Base-by-base conservation (phyloP, 2,888 invertebrate species). In the Strigamia crassipes region DNA sequence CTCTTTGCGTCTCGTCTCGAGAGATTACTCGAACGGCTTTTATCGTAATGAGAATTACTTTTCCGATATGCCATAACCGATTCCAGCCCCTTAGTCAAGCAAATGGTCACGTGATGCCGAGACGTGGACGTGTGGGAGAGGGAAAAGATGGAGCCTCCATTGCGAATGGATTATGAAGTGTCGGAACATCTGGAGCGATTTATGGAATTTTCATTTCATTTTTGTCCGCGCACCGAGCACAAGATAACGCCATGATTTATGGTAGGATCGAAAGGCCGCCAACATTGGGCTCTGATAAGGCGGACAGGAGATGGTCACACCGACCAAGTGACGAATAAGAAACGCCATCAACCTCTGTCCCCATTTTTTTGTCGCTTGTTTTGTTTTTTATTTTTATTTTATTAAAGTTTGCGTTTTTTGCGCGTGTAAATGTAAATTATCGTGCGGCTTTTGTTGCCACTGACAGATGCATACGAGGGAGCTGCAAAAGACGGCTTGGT, bases 191-290 rank as follows among this genome's bases (percentile, higher is more conserved):
- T 81, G 81, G 81, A 81, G 81, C 81, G 81, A 81, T 81, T 81
- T 81, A 81, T 81, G 81, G 81, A 81, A 81, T 81, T 81, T 81
- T 81, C 81, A 81, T 81, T 81, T 81, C 81, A 81, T 81, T 81
- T 81, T 81, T 81, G 81, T 81, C 81, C 66, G 80, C 31, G 42
- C 42, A 34, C 61, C 81, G 81, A 66, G 66, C 42, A 15, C 27
- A 31, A 81, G 81, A 81, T 81, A 81, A 61, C 81, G 81, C 34
- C 27, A 61, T 81, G 81, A 81, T 81, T 81, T 81, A 81, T 81
- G 81, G n/a, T 12, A 31, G 81, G 66, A 81, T 81, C 81, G 81
- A 81, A 81, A 81, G 81, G 81, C 81, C 81, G 66, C 61, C 61
- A 81, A 61, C 81, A 51, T 18, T 73, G 73, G 73, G 31, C 56